Evolutionary conservation across 2,797 vertebrate species (phyloP), one percentile per base, ranked within the genome.

Genomic region (Furcifer pardalis): DNA sequence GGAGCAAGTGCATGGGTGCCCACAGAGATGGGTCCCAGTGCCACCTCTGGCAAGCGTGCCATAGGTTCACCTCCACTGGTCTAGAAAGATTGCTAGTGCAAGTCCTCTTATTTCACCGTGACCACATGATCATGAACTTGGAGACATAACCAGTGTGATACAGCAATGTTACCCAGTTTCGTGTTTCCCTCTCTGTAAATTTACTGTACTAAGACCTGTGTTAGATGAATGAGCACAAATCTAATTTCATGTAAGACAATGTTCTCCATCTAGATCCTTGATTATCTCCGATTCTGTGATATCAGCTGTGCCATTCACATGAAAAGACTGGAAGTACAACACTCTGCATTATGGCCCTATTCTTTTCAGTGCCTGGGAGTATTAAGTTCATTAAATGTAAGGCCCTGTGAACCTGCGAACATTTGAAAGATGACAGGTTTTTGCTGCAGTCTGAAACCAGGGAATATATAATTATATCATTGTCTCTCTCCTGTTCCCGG

Each of bases 401-500:
- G 81, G 84, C 59, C 3, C 10, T 62, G 79, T 84, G 92, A 93
- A 84, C 86, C 63, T 46, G 84, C 1, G 80, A 92, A 90, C 87
- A 63, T 9, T 71, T 46, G 89, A 87, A 82, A 78, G 83, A 85
- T 92, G 90, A 92, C 94, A 95, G 86, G 76, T 78, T 81, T 92
- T 88, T 91, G 77, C 88, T 72, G 93, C 79, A 37, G 74, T 15
- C 2, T 85, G 92, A 91, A 94, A 91, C 93, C 68, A 69, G 94
- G 93, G 90, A 90, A 92, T 95, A 91, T 96, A 96, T 98, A 98
- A 99, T 98, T 98, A 97, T 97, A 96, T 97, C 94, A 94, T 95
- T 94, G 96, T 96, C 94, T 96, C 95, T 56, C 5, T 97, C 95
- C 89, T 96, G 95, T 94, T 96, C 97, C 97, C 97, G 96, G 86